These are phyloP conservation scores for Vidua macroura DNA, from an alignment of 2,113 vertebrate genomes.

Conservation along the genomic window DNA sequence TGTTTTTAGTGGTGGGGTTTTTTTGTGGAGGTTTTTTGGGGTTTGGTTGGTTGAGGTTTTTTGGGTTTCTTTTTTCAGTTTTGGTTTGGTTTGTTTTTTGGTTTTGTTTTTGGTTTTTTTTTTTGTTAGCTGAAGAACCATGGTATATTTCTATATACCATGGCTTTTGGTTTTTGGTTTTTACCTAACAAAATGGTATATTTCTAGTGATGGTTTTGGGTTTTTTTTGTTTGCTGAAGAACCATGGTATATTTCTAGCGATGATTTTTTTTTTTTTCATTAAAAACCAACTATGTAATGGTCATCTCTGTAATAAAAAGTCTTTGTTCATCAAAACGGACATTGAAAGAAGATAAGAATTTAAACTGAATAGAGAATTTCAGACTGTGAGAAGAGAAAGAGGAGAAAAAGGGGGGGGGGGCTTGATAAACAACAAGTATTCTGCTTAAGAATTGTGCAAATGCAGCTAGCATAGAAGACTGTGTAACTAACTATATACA, in stretches of 20 bases:
- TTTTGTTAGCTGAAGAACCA: not conserved
- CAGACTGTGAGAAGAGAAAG: too few relatives aligned
- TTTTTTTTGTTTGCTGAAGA: not conserved
- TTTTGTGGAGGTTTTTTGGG: not conserved
- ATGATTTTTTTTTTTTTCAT: not conserved
- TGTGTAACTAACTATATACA: too few relatives aligned
- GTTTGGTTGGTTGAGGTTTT: not conserved
- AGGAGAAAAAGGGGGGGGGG: too few relatives aligned
- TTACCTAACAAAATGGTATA: not conserved
- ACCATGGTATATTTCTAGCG: not conserved
- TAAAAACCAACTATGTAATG: not conserved
- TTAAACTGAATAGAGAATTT: too few relatives aligned
- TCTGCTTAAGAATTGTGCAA: too few relatives aligned
- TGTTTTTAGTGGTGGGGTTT: not conserved
- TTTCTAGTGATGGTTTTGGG: not conserved
- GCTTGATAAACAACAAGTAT: too few relatives aligned
- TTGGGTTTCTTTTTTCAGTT: not conserved
- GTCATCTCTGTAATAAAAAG: too few relatives aligned
- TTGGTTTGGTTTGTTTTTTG: not conserved
- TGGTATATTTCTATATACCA: not conserved
- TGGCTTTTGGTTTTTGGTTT: too few relatives aligned
- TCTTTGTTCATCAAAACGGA: too few relatives aligned
- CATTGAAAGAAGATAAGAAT: too few relatives aligned
- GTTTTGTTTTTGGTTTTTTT: not conserved
- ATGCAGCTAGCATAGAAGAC: too few relatives aligned